These are phyloP conservation scores for Tetanocera ferruginea DNA, from an alignment of 2,888 invertebrate species.

Conservation along the genomic window DNA sequence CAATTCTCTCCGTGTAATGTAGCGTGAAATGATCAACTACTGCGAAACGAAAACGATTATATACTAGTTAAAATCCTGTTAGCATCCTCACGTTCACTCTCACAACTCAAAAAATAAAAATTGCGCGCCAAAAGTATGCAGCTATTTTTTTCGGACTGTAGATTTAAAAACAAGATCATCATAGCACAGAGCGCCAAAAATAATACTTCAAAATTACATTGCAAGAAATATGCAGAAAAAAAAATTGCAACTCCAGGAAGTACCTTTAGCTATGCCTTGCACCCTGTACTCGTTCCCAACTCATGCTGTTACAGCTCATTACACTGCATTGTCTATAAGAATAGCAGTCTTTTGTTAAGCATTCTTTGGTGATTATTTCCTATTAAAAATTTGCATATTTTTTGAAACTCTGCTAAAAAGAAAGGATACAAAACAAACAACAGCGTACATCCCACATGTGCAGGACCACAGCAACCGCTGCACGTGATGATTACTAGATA, in stretches of 20 bases:
- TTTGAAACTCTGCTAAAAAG: not conserved
- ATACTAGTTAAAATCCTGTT: slow-evolving; percentile 21
- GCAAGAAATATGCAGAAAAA: not conserved
- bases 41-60: slow-evolving; percentile 24
- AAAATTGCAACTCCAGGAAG: not conserved
- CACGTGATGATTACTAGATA: not conserved
- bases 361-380: slow-evolving; percentile 31
- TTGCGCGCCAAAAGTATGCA: not conserved
- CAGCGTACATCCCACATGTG: not conserved
- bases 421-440: not conserved
- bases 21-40: slow-evolving; percentile 19
- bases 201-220: too few species aligned
- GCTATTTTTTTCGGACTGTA: not conserved
- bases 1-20: not conserved
- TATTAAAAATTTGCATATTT: slow-evolving; percentile 29
- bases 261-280: not conserved
- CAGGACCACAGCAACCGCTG: not conserved
- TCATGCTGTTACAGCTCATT: not conserved
- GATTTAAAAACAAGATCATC: not conserved
- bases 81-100: not conserved
- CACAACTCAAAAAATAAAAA: not conserved
- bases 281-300: not conserved
- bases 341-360: slow-evolving; percentile 18
- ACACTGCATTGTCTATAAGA: not conserved
- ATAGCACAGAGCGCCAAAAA: not conserved